Percentiles rank a stretch among this genome's conserved stretches.
phyloP scores from a whole-genome alignment of 2,797 vertebrate genomes.

The Sciaenops ocellatus region DNA sequence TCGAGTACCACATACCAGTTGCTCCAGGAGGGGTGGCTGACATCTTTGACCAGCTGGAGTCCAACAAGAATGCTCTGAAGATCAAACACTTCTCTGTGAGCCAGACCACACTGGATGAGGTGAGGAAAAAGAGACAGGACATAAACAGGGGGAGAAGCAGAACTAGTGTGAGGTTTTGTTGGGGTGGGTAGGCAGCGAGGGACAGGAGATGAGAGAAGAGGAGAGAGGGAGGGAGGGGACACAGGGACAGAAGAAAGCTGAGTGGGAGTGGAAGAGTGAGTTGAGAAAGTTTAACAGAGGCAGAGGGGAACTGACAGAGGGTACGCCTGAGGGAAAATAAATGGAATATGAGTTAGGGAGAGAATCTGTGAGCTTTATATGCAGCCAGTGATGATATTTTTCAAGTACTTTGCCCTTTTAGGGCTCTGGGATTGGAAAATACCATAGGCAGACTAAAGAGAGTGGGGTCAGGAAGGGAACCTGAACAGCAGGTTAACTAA shows the following conservation, averaged over 20 bases:
- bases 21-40: constrained; percentile 95
- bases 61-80: constrained; percentile 90
- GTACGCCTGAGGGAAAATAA: constrained; percentile 75
- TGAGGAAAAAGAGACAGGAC: constrained; percentile 76
- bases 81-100: constrained; percentile 98
- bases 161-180: constrained; percentile 51
- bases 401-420: constrained; percentile 68
- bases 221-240: constrained; percentile 38
- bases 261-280: constrained; percentile 73
- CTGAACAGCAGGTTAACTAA: constrained; percentile 15
- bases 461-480: background rate
- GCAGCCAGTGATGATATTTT: constrained; percentile 76
- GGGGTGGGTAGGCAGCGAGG: constrained; percentile 42
- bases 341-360: constrained; percentile 78
- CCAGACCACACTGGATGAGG: constrained; percentile 98
- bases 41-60: constrained; percentile 95
- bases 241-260: constrained; percentile 67
- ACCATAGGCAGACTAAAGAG: constrained; percentile 41
- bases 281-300: constrained; percentile 69
- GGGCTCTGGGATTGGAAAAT: constrained; percentile 67
- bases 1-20: constrained; percentile 93
- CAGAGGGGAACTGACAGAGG: constrained; percentile 73
- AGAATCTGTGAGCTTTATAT: constrained; percentile 74
- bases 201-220: constrained; percentile 54
- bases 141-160: constrained; percentile 38